Percentiles rank a stretch among this genome's conserved stretches.
phyloP scores from a whole-genome alignment of 35 echinoderm and acorn worm species.

The Diadema setosum region DNA sequence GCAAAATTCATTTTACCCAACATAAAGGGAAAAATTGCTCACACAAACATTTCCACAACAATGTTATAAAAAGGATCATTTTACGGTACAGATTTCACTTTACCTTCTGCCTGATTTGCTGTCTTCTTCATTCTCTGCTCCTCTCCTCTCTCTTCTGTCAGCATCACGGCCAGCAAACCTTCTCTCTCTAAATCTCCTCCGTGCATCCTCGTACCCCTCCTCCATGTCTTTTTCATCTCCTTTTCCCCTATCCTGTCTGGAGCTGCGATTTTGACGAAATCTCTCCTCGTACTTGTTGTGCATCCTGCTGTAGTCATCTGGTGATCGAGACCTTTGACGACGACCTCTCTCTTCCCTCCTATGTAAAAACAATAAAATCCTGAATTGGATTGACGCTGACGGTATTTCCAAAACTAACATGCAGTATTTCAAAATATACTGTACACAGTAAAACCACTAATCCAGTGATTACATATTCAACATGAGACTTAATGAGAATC shows the following conservation, averaged over 20 bases:
- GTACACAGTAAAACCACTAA: background rate
- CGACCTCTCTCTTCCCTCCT: constrained; percentile 29
- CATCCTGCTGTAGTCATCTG: constrained; percentile 13
- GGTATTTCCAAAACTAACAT: background rate
- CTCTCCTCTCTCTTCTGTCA: constrained; percentile 6
- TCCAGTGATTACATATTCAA: background rate
- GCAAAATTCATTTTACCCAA: background rate
- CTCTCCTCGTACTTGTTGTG: constrained; percentile 40
- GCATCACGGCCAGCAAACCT: constrained; percentile 9
- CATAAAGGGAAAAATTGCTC: background rate
- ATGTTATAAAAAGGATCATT: background rate
- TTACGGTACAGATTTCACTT: background rate
- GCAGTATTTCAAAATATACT: background rate
- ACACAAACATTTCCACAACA: background rate
- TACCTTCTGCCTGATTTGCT: background rate
- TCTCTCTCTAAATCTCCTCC: constrained; percentile 56
- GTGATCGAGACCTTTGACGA: background rate
- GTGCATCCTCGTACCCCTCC: constrained; percentile 47
- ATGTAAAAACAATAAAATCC: background rate
- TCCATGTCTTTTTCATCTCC: background rate
- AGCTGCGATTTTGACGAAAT: background rate
- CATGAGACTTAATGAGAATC: background rate
- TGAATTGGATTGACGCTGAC: no score
- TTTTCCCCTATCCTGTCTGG: background rate
- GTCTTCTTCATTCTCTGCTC: background rate